phyloP scores from a whole-genome alignment of 2,113 vertebrate genomes.

The Martes martes region DNA sequence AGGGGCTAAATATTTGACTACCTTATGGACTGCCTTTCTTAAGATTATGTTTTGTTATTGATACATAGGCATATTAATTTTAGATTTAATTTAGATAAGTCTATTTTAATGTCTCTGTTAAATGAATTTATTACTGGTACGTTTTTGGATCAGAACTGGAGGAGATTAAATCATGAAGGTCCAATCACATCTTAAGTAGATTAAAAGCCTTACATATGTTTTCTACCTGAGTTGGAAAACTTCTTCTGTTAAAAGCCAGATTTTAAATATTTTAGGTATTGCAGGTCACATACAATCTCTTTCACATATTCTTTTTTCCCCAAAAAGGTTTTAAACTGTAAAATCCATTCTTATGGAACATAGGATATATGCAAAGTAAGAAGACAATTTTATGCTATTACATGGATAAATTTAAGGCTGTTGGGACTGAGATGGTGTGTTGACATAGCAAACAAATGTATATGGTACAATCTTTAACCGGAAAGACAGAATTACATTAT shows the following conservation, averaged over 20 bases:
- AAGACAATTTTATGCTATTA: not conserved
- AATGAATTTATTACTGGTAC: not conserved
- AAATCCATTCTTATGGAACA: not conserved
- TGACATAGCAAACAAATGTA: not conserved
- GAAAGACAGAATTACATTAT: not conserved
- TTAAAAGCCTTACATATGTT: not conserved
- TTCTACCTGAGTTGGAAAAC: not conserved
- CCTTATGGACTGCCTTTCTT: not conserved
- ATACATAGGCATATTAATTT: not conserved
- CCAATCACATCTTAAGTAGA: not conserved
- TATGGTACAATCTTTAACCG: not conserved
- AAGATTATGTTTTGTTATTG: not conserved
- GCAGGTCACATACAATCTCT: not conserved
- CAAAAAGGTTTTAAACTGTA: not conserved
- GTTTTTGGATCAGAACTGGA: not conserved
- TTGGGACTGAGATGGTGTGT: not conserved
- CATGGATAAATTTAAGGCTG: not conserved
- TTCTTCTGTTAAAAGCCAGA: not conserved
- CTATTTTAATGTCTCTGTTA: not conserved
- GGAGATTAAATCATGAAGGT: not conserved
- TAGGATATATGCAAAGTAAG: not conserved
- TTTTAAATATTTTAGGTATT: not conserved
- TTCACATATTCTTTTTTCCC: not conserved
- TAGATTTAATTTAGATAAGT: not conserved
- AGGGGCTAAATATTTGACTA: not conserved